phyloP scores from a whole-genome alignment of 2,888 invertebrate genomes.

The Beris morrisii region DNA sequence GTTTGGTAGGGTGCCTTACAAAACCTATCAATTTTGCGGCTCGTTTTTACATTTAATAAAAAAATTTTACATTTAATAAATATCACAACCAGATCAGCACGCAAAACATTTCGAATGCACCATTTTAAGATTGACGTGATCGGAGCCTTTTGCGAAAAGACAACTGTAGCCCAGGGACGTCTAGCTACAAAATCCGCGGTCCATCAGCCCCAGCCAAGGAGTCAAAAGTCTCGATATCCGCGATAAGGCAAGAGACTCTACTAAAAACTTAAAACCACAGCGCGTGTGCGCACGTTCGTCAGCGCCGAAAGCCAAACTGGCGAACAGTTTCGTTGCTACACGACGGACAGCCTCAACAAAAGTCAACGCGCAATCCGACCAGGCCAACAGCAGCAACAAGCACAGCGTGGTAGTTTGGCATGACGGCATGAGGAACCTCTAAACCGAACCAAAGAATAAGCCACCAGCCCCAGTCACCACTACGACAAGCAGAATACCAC shows the following conservation, averaged over 20 bases:
- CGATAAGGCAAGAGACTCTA: background rate
- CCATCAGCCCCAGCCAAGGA: background rate
- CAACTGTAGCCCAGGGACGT: too few relatives aligned
- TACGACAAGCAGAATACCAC: too few relatives aligned
- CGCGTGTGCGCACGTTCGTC: constrained; percentile 22
- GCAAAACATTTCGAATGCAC: too few relatives aligned
- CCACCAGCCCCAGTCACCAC: too few relatives aligned
- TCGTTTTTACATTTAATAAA: too few relatives aligned
- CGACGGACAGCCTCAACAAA: constrained; percentile 6
- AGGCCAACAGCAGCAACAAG: constrained; percentile 20
- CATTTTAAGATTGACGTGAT: too few relatives aligned
- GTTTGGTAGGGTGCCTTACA: too few relatives aligned
- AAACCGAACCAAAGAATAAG: background rate
- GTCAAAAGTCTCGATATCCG: constrained; percentile 12
- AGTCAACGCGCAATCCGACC: constrained; percentile 5
- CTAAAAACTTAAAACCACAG: constrained; percentile 5
- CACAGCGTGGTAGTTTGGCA: background rate
- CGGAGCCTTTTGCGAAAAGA: too few relatives aligned
- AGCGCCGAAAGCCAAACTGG: constrained; percentile 29
- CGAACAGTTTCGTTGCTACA: constrained; percentile 9
- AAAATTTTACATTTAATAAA: too few relatives aligned
- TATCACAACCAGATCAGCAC: too few relatives aligned
- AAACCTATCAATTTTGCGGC: too few relatives aligned
- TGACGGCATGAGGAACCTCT: constrained; percentile 1
- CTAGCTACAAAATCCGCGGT: background rate